A percentile compares a stretch with the other conserved stretches of the same genome.
Evolutionary conservation across 1,140 invertebrate species (phyloP).

Genomic region (Dolichoris vasculosae): DNA sequence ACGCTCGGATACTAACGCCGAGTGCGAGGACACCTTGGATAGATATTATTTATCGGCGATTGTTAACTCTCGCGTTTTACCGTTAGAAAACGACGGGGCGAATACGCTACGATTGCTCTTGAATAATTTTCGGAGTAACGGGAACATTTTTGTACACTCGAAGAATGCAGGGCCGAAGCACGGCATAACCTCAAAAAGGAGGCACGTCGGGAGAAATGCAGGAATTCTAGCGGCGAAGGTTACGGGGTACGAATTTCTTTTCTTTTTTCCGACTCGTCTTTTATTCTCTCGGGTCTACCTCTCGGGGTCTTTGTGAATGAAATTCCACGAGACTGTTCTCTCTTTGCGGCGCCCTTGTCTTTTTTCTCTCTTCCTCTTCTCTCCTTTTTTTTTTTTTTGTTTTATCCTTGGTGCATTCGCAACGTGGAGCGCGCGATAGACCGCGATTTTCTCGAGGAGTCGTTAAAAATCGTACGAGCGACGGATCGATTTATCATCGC

Average conservation of each 20-base stretch:
- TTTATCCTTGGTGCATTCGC: too few relatives aligned
- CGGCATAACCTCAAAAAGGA: slow-evolving; percentile 40
- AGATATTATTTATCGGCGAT: not conserved
- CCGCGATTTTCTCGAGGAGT: not conserved
- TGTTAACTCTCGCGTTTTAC: not conserved
- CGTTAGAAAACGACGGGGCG: not conserved
- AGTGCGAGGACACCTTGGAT: too few relatives aligned
- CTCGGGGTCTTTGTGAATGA: not conserved
- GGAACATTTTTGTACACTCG: not conserved
- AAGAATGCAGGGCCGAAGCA: not conserved
- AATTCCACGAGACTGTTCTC: not conserved
- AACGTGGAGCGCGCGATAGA: not conserved
- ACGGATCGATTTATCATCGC: not conserved
- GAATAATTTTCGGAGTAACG: slow-evolving; percentile 22
- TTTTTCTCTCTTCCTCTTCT: too few relatives aligned
- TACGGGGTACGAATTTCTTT: not conserved
- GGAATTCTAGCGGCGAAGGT: not conserved
- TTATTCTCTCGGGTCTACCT: not conserved
- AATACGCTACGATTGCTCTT: not conserved
- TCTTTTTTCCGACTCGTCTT: not conserved
- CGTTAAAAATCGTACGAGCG: not conserved
- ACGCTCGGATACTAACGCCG: too few relatives aligned
- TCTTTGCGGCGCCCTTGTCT: not conserved
- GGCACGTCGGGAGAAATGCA: not conserved
- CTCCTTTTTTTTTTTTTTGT: not conserved